Evolutionary conservation across 2,113 vertebrate genomes (phyloP), one percentile per base, ranked within the genome.

Genomic region (Nycticryphes semicollaris): DNA sequence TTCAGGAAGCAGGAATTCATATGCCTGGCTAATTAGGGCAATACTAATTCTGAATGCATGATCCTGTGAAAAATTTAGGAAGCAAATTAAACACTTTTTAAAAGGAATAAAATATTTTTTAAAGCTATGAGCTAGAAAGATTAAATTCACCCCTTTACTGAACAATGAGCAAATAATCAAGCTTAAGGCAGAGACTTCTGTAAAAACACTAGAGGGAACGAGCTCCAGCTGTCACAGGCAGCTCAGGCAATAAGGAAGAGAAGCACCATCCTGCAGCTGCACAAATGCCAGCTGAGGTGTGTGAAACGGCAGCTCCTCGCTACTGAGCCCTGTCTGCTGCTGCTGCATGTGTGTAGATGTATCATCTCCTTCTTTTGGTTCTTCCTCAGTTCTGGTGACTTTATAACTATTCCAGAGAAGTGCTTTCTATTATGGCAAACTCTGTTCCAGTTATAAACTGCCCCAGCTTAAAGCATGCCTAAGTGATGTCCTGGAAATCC

Each of bases 11-110:
- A 89, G 10, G 73, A 86, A 57, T 85, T 77, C 41, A 67, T 70
- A 87, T 85, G 77, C 28, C 59, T 88, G 21, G 54, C 74, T 97
- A 96, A 96, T 93, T 92, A 88, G 11, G 73, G 4, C 6, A 73
- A 37, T 37, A 93, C 81, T 93, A 92, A 85, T 86, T 85, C 56
- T n/a, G 12, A 83, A 66, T 87, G 10, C 37, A 67, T 83, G 43
- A 74, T 64, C 43, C 56, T 85, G 39, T 90, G 63, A 96, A 97
- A 96, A 83, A 88, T 59, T 25, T 70, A 60, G 25, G n/a, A 57
- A 86, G 13, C 4, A 94, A 93, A 95, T 59, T 2, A 63, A 51
- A 17, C 18, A 37, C 12, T 70, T 73, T 39, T 70, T 3, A 12
- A 60, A 67, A 81, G 30, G 8, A 86, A 77, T 39, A 13, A 8